Evolutionary conservation across 2,797 vertebrate species (phyloP).

Genomic region (Danionella dracula): DNA sequence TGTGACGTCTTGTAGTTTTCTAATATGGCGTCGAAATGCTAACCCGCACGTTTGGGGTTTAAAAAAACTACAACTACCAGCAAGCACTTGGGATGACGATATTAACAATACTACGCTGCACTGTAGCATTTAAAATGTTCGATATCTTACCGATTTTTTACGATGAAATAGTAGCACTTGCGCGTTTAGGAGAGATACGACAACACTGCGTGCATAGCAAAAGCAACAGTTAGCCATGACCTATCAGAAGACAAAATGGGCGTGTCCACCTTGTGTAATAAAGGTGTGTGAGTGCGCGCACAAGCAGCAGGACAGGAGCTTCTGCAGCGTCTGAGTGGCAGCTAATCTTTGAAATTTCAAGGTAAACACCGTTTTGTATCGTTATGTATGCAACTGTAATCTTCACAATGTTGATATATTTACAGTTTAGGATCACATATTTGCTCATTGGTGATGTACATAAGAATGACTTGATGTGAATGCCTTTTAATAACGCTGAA

Average conservation of each 20-base stretch:
- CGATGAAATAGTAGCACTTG: too few relatives aligned
- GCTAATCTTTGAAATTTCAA: slow-evolving; percentile 17
- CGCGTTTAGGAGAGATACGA: neutral
- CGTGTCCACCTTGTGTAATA: slow-evolving; percentile 31
- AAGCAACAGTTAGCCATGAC: neutral
- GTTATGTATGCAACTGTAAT: too few relatives aligned
- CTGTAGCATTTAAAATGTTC: too few relatives aligned
- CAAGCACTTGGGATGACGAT: neutral
- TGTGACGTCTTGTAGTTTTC: slow-evolving; percentile 39
- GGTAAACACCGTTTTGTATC: slow-evolving; percentile 28
- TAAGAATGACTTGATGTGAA: neutral
- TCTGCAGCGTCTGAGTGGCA: slow-evolving; percentile 1
- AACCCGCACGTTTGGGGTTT: neutral
- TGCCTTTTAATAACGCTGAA: neutral
- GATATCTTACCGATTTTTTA: too few relatives aligned
- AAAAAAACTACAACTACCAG: slow-evolving; percentile 42
- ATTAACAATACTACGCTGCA: neutral
- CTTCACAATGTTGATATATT: too few relatives aligned
- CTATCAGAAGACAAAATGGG: slow-evolving; percentile 40
- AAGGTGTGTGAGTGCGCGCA: slow-evolving; percentile 36
- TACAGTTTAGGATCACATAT: too few relatives aligned
- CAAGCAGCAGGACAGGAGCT: slow-evolving; percentile 29
- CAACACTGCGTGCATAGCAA: neutral
- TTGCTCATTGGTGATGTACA: too few relatives aligned
- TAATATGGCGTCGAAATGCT: too few relatives aligned